A percentile compares a stretch with the other conserved stretches of the same genome.
Conservation (phyloP, 2,113 vertebrate genomes). For the Vidua macroura region DNA sequence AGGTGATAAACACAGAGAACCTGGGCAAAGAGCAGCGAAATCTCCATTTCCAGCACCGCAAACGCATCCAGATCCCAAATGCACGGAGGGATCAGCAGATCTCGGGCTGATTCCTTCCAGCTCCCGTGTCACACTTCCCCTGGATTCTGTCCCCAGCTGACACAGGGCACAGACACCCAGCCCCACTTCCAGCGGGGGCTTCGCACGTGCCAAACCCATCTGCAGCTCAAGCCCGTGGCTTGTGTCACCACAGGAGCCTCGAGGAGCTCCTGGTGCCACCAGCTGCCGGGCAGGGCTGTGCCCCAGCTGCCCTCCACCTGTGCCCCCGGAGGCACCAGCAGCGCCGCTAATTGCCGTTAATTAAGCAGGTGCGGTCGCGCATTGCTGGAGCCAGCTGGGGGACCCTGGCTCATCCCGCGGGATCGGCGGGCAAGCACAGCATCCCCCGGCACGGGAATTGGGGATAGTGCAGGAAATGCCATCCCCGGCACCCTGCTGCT, state of each 20-base stretch:
- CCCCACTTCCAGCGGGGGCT: accelerated
- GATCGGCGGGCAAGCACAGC: neutral
- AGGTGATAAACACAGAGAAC: neutral
- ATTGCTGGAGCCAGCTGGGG: neutral
- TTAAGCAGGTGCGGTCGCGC: neutral
- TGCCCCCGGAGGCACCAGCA: neutral
- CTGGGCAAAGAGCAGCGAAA: accelerated
- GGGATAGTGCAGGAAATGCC: neutral
- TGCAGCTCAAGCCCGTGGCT: accelerated
- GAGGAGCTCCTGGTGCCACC: neutral
- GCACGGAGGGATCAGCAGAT: accelerated
- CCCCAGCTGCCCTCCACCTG: neutral
- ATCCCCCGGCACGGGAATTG: accelerated
- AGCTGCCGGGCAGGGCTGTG: neutral
- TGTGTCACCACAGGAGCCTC: neutral
- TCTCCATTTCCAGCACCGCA: neutral
- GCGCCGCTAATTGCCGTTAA: conserved; percentile 8
- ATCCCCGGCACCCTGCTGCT: neutral
- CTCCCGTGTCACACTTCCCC: accelerated
- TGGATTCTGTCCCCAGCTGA: accelerated
- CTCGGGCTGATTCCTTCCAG: accelerated
- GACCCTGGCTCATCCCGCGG: neutral
- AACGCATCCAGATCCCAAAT: accelerated
- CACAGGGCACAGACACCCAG: accelerated
- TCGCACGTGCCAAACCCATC: accelerated